phyloP scores from a whole-genome alignment of 2,797 vertebrate species.

The Pseudotriccus pelzelni region DNA sequence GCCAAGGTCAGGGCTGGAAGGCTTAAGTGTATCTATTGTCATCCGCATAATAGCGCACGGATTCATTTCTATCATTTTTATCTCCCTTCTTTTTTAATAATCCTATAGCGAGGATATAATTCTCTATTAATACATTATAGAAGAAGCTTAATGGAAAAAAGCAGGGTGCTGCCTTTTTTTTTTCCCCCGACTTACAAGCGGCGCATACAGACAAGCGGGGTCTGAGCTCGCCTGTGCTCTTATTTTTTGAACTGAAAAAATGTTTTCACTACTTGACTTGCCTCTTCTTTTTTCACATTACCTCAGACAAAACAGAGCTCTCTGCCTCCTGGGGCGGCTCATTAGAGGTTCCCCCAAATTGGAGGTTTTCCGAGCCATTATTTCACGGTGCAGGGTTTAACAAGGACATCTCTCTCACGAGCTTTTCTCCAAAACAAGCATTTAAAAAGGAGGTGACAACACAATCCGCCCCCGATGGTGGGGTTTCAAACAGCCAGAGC shows the following conservation, averaged over 20 bases:
- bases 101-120: slow-evolving; percentile 63
- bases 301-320: not conserved
- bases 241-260: not conserved
- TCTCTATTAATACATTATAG: slow-evolving; percentile 69
- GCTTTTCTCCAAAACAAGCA: not conserved
- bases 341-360: slow-evolving; percentile 14
- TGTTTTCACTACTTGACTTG: not conserved
- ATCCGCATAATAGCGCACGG: slow-evolving; percentile 59
- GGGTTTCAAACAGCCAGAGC: slow-evolving; percentile 11
- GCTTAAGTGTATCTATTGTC: slow-evolving; percentile 73
- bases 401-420: not conserved
- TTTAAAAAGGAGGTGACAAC: not conserved
- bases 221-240: slow-evolving; percentile 3
- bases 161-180: slow-evolving; percentile 41
- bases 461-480: not conserved
- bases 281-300: not conserved
- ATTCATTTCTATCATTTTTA: slow-evolving; percentile 72
- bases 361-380: not conserved
- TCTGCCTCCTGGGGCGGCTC: not conserved
- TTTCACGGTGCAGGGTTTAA: not conserved
- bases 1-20: slow-evolving; percentile 69
- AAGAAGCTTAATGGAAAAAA: slow-evolving; percentile 64
- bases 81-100: slow-evolving; percentile 69
- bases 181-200: not conserved
- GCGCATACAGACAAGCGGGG: slow-evolving; percentile 3